These are phyloP conservation scores for Sinocyclocheilus anophthalmus DNA, from an alignment of 2,113 vertebrate genomes.

Conservation along the genomic window DNA sequence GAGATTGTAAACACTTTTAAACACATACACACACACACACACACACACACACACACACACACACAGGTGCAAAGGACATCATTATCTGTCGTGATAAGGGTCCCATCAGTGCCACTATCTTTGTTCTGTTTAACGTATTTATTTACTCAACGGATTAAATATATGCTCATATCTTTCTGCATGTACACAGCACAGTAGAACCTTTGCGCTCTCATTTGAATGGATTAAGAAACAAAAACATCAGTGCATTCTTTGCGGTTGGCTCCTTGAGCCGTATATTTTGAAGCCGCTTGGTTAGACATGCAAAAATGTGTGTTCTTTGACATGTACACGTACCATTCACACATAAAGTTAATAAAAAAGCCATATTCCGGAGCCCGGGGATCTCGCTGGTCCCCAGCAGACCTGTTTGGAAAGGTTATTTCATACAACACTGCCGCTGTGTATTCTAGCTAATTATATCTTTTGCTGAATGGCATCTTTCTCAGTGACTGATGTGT, in stretches of 20 bases:
- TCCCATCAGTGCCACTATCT: conserved; percentile 11
- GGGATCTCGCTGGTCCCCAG: neutral
- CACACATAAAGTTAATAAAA: neutral
- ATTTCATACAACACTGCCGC: neutral
- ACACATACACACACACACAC: neutral
- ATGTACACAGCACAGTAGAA: neutral
- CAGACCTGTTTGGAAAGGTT: conserved; percentile 37
- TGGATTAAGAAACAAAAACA: conserved; percentile 6
- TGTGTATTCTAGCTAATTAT: conserved; percentile 44
- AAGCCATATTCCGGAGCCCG: neutral
- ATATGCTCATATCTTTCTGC: neutral
- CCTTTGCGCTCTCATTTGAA: neutral
- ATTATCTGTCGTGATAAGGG: conserved; percentile 28
- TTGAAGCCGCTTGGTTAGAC: neutral
- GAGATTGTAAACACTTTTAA: neutral
- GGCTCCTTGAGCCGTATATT: neutral
- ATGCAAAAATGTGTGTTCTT: neutral
- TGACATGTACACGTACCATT: neutral
- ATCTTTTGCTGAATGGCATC: conserved; percentile 16
- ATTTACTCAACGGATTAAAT: conserved; percentile 33
- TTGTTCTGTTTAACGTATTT: conserved; percentile 26
- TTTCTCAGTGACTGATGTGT: conserved; percentile 34
- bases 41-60: conserved; percentile 20
- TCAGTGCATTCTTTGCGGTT: neutral
- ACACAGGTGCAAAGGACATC: conserved; percentile 15